Evolutionary conservation across 2,888 invertebrate species (phyloP).

Genomic region (Drosophila ezoana): DNA sequence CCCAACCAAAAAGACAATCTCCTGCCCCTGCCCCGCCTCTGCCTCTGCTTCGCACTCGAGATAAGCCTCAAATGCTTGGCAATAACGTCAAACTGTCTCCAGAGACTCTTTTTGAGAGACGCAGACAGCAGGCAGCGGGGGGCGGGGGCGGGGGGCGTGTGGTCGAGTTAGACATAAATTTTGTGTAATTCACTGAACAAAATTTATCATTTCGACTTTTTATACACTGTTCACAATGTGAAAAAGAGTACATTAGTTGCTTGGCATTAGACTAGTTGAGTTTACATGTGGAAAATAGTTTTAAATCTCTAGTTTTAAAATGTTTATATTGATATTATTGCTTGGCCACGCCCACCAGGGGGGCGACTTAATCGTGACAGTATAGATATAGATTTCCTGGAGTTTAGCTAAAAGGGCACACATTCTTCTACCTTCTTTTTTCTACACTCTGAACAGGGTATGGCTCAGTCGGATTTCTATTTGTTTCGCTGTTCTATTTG

Average conservation of each 20-base stretch:
- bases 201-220: constrained; percentile 21
- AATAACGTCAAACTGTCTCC: constrained; percentile 67
- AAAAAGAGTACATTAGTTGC: not conserved
- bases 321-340: too few relatives aligned
- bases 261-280: not conserved
- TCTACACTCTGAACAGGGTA: not conserved
- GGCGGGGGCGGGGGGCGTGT: not conserved
- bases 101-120: constrained; percentile 33
- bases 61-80: constrained; percentile 52
- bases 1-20: not conserved
- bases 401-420: too few relatives aligned
- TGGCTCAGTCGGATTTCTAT: not conserved
- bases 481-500: not conserved
- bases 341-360: too few relatives aligned
- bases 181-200: constrained; percentile 40
- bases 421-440: too few relatives aligned
- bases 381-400: too few relatives aligned
- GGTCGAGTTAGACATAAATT: constrained; percentile 20
- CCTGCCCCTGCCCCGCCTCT: not conserved
- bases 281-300: too few relatives aligned
- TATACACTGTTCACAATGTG: not conserved
- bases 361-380: too few relatives aligned
- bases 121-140: not conserved
- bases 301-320: too few relatives aligned
- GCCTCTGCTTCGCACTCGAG: constrained; percentile 16